Conservation (phyloP, 2,113 vertebrate species). For the Colius striatus region DNA sequence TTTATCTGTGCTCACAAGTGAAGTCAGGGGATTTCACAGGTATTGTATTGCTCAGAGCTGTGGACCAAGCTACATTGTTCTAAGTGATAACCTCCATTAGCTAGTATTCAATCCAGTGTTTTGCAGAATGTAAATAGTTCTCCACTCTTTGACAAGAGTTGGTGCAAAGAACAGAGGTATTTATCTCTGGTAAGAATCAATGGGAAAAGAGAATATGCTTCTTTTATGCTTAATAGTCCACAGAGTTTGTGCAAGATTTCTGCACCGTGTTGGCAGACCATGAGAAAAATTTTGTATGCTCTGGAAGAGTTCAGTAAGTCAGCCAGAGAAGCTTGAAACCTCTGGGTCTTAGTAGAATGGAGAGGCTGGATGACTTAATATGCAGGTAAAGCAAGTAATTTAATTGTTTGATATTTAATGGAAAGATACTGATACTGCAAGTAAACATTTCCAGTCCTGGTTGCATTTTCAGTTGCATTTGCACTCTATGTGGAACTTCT, state of each 20-base stretch:
- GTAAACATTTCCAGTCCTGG: background rate
- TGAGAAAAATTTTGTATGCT: background rate
- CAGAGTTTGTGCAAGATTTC: background rate
- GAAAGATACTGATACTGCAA: background rate
- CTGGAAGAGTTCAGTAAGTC: background rate
- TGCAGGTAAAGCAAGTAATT: background rate
- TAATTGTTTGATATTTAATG: background rate
- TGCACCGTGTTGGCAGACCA: background rate
- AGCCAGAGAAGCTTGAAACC: constrained; percentile 16
- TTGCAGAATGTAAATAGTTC: constrained; percentile 1
- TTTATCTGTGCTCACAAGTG: constrained; percentile 1
- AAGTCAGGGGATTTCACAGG: constrained; percentile 4
- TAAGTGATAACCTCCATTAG: constrained; percentile 6
- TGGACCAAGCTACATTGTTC: background rate
- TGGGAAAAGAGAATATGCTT: background rate
- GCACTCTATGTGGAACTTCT: background rate
- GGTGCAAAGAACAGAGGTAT: background rate
- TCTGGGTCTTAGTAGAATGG: background rate
- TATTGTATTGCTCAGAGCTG: background rate
- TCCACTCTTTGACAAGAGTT: background rate
- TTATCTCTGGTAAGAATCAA: constrained; percentile 9
- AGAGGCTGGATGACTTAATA: background rate
- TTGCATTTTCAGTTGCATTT: background rate
- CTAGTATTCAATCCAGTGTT: background rate
- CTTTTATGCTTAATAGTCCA: background rate